Percentiles rank a stretch among this genome's conserved stretches.
Conservation (phyloP, 2,113 vertebrate species). For the Brachionichthys hirsutus region DNA sequence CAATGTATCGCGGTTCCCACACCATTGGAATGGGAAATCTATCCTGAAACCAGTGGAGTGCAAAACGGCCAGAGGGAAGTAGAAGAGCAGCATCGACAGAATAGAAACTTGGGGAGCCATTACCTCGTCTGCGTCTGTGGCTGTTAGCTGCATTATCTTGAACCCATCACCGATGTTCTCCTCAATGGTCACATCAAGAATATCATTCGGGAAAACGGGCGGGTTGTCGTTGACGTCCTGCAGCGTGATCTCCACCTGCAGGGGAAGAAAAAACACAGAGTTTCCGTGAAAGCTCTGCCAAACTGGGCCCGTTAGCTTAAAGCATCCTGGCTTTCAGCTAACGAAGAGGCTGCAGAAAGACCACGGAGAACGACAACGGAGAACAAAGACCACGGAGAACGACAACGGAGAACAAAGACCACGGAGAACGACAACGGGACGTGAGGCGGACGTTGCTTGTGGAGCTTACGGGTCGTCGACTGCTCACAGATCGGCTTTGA, state of each 20-base stretch:
- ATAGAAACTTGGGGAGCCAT: slow-evolving; percentile 46
- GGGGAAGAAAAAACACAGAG: slow-evolving; percentile 45
- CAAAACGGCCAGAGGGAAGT: slow-evolving; percentile 48
- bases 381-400: slow-evolving; percentile 10
- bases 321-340: slow-evolving; percentile 32
- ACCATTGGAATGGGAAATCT: slow-evolving; percentile 32
- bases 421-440: slow-evolving; percentile 8
- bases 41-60: slow-evolving; percentile 28
- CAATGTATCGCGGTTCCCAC: slow-evolving; percentile 24
- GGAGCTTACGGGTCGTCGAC: slow-evolving; percentile 36
- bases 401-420: too few relatives aligned
- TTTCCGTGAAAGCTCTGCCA: slow-evolving; percentile 48
- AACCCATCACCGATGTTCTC: slow-evolving; percentile 95
- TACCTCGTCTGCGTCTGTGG: slow-evolving; percentile 97
- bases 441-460: slow-evolving; percentile 13
- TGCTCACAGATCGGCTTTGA: slow-evolving; percentile 38
- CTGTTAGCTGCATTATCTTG: slow-evolving; percentile 95
- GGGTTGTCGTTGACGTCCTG: slow-evolving; percentile 99
- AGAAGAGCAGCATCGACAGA: slow-evolving; percentile 40
- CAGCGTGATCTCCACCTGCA: slow-evolving; percentile 96
- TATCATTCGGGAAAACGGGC: slow-evolving; percentile 92
- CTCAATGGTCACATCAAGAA: slow-evolving; percentile 91
- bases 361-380: slow-evolving; percentile 21
- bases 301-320: slow-evolving; percentile 39
- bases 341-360: slow-evolving; percentile 38